Conservation (phyloP, 2,113 vertebrate genomes). For the Piprites chloris region DNA sequence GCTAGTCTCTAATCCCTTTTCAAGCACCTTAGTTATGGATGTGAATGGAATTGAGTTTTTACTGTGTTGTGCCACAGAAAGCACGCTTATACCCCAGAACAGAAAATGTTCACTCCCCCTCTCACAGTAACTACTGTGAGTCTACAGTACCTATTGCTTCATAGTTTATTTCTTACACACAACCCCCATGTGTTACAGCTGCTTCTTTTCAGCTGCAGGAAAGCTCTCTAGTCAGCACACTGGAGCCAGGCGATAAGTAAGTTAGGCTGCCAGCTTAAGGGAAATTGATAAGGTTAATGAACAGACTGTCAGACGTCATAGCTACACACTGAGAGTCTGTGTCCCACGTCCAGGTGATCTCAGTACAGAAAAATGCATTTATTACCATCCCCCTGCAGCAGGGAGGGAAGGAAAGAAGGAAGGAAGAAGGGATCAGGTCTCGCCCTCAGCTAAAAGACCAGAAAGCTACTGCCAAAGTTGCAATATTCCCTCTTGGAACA, state of each 20-base stretch:
- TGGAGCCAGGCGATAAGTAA: not conserved
- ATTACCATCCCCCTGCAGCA: not conserved
- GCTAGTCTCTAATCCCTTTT: not conserved
- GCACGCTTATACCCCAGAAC: not conserved
- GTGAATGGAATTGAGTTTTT: not conserved
- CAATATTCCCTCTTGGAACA: not conserved
- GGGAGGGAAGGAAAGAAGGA: not conserved
- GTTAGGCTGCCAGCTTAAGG: not conserved
- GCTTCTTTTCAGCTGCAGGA: slow-evolving; percentile 6
- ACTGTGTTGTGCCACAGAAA: not conserved
- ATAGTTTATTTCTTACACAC: not conserved
- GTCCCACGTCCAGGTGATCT: not conserved
- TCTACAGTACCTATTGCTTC: not conserved
- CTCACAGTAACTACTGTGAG: fast-evolving
- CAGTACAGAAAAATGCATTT: not conserved
- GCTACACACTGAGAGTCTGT: not conserved
- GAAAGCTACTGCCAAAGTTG: not conserved
- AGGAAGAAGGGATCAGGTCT: not conserved
- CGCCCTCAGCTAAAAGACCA: not conserved
- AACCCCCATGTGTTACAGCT: not conserved
- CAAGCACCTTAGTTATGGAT: not conserved
- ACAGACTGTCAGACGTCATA: not conserved
- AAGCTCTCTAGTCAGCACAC: not conserved
- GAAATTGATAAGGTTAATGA: not conserved
- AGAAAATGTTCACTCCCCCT: not conserved